Evolutionary conservation across 2,113 vertebrate genomes (phyloP), one percentile per base, ranked within the genome.

Genomic region (Sclerurus mexicanus): DNA sequence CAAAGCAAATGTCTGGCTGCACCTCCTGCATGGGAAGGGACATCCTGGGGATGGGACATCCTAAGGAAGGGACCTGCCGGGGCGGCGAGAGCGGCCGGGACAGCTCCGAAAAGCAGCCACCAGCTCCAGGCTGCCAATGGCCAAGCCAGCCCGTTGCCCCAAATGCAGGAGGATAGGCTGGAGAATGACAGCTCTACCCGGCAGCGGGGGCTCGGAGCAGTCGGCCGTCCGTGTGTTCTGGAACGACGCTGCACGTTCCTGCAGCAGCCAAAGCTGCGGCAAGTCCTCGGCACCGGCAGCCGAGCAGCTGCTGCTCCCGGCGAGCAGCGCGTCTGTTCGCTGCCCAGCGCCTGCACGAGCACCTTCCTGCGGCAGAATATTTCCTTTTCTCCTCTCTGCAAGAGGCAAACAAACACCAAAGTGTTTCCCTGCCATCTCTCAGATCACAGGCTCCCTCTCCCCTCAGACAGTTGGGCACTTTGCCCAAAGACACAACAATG

Each of bases 271-370:
- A 4, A 39, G 73, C 40, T 18, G 64, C 7, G 1, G 35, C 7
- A 19, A 10, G 47, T 4, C 33, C 40, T 24, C 0, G 14, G 37
- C 72, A 64, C 24, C 0, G 14, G 37, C 72, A 64, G 81, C 69
- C 39, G 68, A 12, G 37, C 72, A 64, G 81, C 69, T 46, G 68
- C 69, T 4, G 69, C 9, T 33, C 14, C 44, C 6, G 2, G 21
- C 7, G 55, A 15, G 64, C 74, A 19, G 55, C 39, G 0, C 21
- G 18, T 8, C 21, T 10, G 6, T 2, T 37, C 7, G 25, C 77
- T 30, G 53, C 6, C 20, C 16, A 1, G 18, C 18, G 2, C 74
- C 68, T 2, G 73, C 64, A 21, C 22, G 0, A 0, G 3, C 50
- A 14, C 87, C 66, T 4, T 19, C 60, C 31, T 44, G 22, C 82